phyloP scores from a whole-genome alignment of 2,888 invertebrate species.

The Diabrotica balteata region DNA sequence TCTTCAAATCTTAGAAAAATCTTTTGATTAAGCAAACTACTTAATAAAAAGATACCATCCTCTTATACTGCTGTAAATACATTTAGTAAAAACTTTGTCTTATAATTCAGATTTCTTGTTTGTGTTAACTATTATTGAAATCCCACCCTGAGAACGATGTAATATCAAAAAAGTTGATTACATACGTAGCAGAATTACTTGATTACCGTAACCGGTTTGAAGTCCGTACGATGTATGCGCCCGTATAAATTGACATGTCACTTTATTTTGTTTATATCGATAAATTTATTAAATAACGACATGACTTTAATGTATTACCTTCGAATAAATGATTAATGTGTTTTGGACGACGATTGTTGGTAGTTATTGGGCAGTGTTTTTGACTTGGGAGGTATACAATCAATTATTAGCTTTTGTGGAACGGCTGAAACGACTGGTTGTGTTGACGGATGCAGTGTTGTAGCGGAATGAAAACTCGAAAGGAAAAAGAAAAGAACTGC shows the following conservation, averaged over 20 bases:
- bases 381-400: neutral
- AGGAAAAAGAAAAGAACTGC: no score
- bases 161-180: conserved; percentile 5
- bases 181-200: neutral
- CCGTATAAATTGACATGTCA: conserved; percentile 30
- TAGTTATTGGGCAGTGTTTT: neutral
- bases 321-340: conserved; percentile 1
- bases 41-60: no score
- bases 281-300: conserved; percentile 19
- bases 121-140: neutral
- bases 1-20: no score
- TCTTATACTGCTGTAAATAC: no score
- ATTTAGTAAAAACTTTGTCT: no score
- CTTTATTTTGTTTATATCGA: conserved; percentile 18
- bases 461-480: no score
- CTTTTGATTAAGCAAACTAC: no score
- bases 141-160: conserved; percentile 1
- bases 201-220: conserved; percentile 6
- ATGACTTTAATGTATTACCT: conserved; percentile 1
- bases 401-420: neutral
- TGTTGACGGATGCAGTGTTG: no score
- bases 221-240: conserved; percentile 16
- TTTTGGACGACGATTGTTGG: neutral
- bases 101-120: no score
- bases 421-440: no score